These are phyloP conservation scores for Aleiodes alternator DNA, from an alignment of 2,888 invertebrate species.

Conservation along the genomic window DNA sequence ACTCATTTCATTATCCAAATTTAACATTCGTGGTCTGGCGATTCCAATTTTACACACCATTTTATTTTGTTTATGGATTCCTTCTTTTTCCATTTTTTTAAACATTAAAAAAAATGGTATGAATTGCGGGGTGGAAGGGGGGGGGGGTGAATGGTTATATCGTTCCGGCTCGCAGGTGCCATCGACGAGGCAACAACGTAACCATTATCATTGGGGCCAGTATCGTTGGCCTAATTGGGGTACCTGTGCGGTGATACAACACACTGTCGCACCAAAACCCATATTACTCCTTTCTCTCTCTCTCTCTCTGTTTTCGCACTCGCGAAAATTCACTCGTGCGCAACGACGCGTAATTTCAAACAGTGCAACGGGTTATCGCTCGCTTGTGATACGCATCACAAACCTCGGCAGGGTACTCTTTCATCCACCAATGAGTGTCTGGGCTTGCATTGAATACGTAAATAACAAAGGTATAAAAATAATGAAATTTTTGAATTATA, in stretches of 20 bases:
- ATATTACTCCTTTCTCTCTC: conserved; percentile 8
- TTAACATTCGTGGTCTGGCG: conserved; percentile 15
- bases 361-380: conserved; percentile 67
- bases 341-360: conserved; percentile 71
- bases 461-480: conserved; percentile 11
- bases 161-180: conserved; percentile 47
- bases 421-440: conserved; percentile 55
- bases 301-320: conserved; percentile 35
- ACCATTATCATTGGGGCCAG: conserved; percentile 67
- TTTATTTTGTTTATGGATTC: background rate
- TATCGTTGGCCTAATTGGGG: conserved; percentile 69
- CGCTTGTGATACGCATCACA: conserved; percentile 65
- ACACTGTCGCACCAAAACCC: conserved; percentile 7
- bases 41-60: background rate
- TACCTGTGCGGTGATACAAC: conserved; percentile 36
- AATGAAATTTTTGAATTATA: too few species aligned
- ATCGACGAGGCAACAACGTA: conserved; percentile 56
- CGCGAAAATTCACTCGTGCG: conserved; percentile 66
- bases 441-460: conserved; percentile 51
- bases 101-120: background rate
- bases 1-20: conserved; percentile 15
- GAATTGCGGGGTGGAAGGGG: background rate
- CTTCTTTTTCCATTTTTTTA: background rate
- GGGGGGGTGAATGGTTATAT: conserved; percentile 23
- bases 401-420: conserved; percentile 70